Base-by-base conservation (phyloP, 2,797 vertebrate genomes). In the Rallus crepitans region DNA sequence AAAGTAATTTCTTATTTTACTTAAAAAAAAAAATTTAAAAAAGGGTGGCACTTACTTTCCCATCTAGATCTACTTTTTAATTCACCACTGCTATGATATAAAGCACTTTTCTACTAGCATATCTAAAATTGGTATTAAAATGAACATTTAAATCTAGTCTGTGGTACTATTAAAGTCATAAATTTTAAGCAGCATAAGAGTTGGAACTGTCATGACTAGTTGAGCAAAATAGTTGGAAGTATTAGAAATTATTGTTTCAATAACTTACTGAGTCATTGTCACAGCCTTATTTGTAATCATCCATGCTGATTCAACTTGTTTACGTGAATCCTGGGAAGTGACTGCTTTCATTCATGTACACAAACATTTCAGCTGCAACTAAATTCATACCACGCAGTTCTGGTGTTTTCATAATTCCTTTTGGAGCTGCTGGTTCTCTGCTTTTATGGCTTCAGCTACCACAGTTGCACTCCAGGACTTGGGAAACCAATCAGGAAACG, bases 161-260 rank as follows among this genome's bases (percentile, higher is more conserved):
- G 40, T 42, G 85, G 5, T 48, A 61, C 28, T 64, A 92, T 92
- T 91, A 68, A 82, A 89, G 33, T 57, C 1, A 80, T 92, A 89
- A 82, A 90, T 94, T 85, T 87, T 57, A 87, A 77, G 52, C 30
- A 28, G n/a, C 23, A 11, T 15, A 31, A 60, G 27, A 39, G 14
- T 35, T 87, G 78, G 53, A 94, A 57, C 52, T 71, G 25, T 68
- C 50, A 68, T 6, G 48, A 47, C 42, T 87, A 82, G 47, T 59
- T 80, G 52, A 82, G 78, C 24, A 89, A 92, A 92, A 88, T 92
- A 89, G 92, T 71, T 82, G 78, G 48, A 71, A 81, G 33, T 75
- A 92, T 71, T 89, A 71, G 39, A 80, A 93, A 77, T 57, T 87
- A 60, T 87, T 90, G 60, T 79, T 90, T 55, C 75, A 81, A 27